Percentiles rank a stretch among this genome's conserved stretches.
Evolutionary conservation across 2,888 invertebrate genomes (phyloP).

Genomic region (Corbicula japonica): DNA sequence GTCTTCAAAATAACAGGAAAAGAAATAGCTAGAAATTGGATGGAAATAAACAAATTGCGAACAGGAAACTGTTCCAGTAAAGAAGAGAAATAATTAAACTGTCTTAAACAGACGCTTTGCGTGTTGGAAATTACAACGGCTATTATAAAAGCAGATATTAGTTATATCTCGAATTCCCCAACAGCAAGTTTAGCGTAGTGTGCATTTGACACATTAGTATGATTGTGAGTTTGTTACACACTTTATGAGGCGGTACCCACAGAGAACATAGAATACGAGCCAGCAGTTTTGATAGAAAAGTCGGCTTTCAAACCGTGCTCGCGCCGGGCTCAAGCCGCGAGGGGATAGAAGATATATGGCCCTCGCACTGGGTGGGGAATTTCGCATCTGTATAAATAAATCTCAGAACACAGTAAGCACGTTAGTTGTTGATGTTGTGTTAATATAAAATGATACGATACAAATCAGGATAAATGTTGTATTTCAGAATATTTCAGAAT

Average conservation of each 20-base stretch:
- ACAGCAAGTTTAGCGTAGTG: slow-evolving; percentile 21
- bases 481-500: too few species aligned
- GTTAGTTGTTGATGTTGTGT: slow-evolving; percentile 41
- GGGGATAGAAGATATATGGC: slow-evolving; percentile 33
- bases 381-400: slow-evolving; percentile 60
- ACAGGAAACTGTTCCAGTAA: too few species aligned
- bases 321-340: slow-evolving; percentile 47
- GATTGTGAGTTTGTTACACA: slow-evolving; percentile 15
- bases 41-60: too few species aligned
- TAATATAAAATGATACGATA: slow-evolving; percentile 24
- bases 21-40: too few species aligned
- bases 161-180: slow-evolving; percentile 28
- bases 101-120: slow-evolving; percentile 24
- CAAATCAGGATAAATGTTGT: too few species aligned
- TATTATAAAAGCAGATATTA: slow-evolving; percentile 21
- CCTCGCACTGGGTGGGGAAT: slow-evolving; percentile 48
- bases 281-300: slow-evolving; percentile 34
- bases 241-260: slow-evolving; percentile 22
- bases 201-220: slow-evolving; percentile 39
- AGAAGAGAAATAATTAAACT: slow-evolving; percentile 41
- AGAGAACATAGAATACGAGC: slow-evolving; percentile 32
- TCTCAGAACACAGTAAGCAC: slow-evolving; percentile 28
- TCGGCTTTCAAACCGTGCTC: slow-evolving; percentile 49
- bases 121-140: not conserved
- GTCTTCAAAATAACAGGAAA: too few species aligned